Base-by-base conservation (phyloP, 1,140 invertebrate genomes). In the Brachionus rotundiformis region DNA sequence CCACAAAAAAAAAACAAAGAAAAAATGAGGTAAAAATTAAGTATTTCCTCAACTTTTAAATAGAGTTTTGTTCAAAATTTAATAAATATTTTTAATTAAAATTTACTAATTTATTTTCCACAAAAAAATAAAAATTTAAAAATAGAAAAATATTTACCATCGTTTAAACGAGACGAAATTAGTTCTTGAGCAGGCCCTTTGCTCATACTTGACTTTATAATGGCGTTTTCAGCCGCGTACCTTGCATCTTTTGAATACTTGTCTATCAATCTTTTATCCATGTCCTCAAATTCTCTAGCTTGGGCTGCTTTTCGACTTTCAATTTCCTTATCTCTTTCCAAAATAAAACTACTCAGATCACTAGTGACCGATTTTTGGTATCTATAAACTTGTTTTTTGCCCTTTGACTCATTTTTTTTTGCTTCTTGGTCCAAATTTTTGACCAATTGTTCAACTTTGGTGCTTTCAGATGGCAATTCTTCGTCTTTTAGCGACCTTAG, bases 351-450 rank as follows among this genome's bases (percentile, higher is more conserved):
- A 59, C 44, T 79, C 27, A 79, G 59, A 63, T 79, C 76, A 41
- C 76, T 79, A 13, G 76, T 79, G 25, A 39, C 29, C 10, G 76
- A 79, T 63, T 59, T 79, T 79, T 79, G 44, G 11, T 79, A 79
- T 41, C 59, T 79, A 39, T 63, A 47, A 39, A 59, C 7, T 27
- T 47, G 36, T 29, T 73, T 73, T 44, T 44, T 73, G 3, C 23
- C 0, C 25, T 11, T 29, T 11, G 36, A 10, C 10, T 73, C 68
- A 23, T 31, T 44, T 73, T 44, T 19, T 4, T 41, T 44, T 1
- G 68, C 68, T 44, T 41, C 68, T 73, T 73, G 25, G 11, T 68
- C 23, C 31, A 68, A 33, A 68, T 73, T 73, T 73, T 73, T 73
- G 36, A 73, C 39, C 36, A 44, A 41, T 44, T 73, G n/a, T 29